Evolutionary conservation across 2,113 vertebrate species (phyloP).

Genomic region (Lagopus leucura): DNA sequence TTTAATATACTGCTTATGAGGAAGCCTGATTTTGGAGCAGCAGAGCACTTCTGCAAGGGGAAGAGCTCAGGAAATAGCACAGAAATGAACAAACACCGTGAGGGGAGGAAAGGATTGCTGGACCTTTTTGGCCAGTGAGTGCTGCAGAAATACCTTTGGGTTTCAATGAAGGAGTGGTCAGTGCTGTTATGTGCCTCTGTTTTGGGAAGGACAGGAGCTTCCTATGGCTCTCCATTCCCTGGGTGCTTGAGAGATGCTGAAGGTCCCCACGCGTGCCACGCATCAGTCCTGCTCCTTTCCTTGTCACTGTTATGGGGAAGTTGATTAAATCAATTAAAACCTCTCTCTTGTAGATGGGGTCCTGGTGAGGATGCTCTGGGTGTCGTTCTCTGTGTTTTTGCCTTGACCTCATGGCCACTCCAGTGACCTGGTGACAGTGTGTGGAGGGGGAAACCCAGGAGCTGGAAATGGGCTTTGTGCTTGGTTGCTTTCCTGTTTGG

Average conservation of each 20-base stretch:
- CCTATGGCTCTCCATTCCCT: background rate
- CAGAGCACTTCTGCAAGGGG: background rate
- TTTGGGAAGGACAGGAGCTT: background rate
- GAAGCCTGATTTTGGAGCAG: background rate
- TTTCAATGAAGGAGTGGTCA: slow-evolving; percentile 24
- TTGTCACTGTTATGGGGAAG: background rate
- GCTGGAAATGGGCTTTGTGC: slow-evolving; percentile 63
- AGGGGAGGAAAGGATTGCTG: background rate
- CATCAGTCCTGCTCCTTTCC: fast-evolving
- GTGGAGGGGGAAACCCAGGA: slow-evolving; percentile 12
- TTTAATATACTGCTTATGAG: slow-evolving; percentile 59
- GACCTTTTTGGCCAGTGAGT: background rate
- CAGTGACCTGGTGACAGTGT: background rate
- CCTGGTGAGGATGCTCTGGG: background rate
- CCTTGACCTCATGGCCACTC: background rate
- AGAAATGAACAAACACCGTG: background rate
- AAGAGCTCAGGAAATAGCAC: background rate
- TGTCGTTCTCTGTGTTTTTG: background rate
- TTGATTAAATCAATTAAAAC: background rate
- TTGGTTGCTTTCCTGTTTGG: slow-evolving; percentile 78
- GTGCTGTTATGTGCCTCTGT: background rate
- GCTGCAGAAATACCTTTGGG: slow-evolving; percentile 15
- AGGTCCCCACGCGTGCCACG: fast-evolving
- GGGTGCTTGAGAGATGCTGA: fast-evolving
- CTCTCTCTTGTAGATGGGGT: background rate